Evolutionary conservation across 2,888 invertebrate species (phyloP), one percentile per base, ranked within the genome.

Genomic region (Drosophila lacicola): DNA sequence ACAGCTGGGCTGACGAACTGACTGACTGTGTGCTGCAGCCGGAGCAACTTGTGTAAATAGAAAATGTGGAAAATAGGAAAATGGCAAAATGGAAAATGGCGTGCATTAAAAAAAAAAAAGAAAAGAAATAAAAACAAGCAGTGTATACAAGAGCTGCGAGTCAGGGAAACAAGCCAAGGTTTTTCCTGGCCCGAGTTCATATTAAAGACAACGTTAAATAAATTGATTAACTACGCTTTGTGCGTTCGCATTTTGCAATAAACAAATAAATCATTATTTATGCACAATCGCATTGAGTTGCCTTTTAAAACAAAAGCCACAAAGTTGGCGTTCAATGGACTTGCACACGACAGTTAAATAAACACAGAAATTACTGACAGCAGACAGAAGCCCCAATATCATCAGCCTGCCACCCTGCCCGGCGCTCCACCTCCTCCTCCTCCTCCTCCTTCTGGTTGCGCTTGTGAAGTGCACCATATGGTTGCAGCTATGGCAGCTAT

Each of bases 231-330:
- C 89, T 83, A 68, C 79, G 75, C 88, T 65, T 83, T 89, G 56
- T 76, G 68, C 54, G 50, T 49, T 6, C 53, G 36, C 54, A 37
- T 61, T 84, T 87, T 72, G 67, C 76, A 84, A 84, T 84, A 84
- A 89, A 89, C 89, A 84, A 84, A 89, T 89, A 89, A 84, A 84
- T 84, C 89, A 89, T 89, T 89, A 88, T 88, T 88, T 85, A 78
- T 78, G 56, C 65, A 73, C 71, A 71, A 71, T 74, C 67, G 64
- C 78, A 49, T 60, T 39, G 71, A 62, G 49, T 37, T 64, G 67
- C 56, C 44, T 13, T 64, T 42, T 68, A 73, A 78, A 71, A 73
- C 85, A 84, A 76, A 88, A 79, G 88, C 82, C 65, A 51, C 75
- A 58, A 69, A 58, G 69, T 85, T 75, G 63, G 46, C 82, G 82